Evolutionary conservation across 2,797 vertebrate genomes (phyloP).

Genomic region (Pteronotus mesoamericanus): DNA sequence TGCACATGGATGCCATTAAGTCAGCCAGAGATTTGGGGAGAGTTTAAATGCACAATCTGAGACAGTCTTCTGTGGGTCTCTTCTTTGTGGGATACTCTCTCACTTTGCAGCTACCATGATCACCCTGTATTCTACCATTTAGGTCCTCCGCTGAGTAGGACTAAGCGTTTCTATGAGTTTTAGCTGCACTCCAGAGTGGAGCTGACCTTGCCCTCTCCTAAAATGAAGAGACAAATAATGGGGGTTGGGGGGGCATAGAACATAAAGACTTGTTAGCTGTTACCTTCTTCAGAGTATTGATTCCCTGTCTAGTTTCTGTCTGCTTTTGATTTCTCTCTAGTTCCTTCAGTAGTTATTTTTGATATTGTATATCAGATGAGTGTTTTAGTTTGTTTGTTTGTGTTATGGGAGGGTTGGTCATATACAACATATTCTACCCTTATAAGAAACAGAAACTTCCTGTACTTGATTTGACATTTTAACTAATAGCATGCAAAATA

Average conservation of each 20-base stretch:
- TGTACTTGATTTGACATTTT: conserved; percentile 15
- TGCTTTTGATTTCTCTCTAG: neutral
- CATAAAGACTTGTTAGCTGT: neutral
- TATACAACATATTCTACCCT: neutral
- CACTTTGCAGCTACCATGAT: neutral
- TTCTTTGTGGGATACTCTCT: neutral
- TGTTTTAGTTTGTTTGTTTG: neutral
- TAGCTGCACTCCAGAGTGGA: neutral
- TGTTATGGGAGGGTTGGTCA: neutral
- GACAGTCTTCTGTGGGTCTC: neutral
- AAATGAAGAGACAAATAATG: neutral
- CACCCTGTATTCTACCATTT: neutral
- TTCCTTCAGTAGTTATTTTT: neutral
- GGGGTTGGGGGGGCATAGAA: neutral
- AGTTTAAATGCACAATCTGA: neutral
- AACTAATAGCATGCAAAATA: neutral
- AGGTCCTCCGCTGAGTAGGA: neutral
- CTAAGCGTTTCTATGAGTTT: neutral
- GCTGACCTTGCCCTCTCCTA: neutral
- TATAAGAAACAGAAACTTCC: neutral
- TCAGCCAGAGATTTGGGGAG: neutral
- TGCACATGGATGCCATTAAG: neutral
- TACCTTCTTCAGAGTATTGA: neutral
- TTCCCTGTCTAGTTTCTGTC: neutral
- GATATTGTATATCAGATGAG: neutral